These are phyloP conservation scores for Climacteris rufus DNA, from an alignment of 2,113 vertebrate species.

Conservation along the genomic window DNA sequence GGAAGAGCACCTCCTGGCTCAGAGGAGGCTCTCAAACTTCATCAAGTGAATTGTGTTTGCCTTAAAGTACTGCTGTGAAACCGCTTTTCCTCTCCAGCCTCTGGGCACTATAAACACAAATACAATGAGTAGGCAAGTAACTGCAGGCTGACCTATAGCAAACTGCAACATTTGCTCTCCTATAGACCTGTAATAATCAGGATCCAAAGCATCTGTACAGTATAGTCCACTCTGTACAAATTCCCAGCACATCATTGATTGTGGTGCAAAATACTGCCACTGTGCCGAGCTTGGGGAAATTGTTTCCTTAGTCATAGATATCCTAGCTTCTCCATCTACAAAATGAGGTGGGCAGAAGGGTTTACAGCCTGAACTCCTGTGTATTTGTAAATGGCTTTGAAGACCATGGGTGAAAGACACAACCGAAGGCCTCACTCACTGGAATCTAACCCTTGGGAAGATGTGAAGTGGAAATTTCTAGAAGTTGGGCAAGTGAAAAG, in stretches of 20 bases:
- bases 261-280: neutral
- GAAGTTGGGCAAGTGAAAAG: neutral
- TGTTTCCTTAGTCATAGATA: neutral
- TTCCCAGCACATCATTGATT: neutral
- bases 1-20: neutral
- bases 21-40: neutral
- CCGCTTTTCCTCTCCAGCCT: neutral
- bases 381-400: neutral
- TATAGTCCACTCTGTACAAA: neutral
- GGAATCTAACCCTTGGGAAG: neutral
- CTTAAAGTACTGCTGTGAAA: neutral
- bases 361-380: neutral
- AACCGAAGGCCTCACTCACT: neutral
- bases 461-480: neutral
- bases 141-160: neutral
- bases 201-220: neutral
- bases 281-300: neutral
- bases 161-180: neutral
- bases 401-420: neutral
- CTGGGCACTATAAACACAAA: neutral
- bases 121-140: neutral
- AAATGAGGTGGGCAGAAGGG: neutral
- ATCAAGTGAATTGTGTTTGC: neutral
- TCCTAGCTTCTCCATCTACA: neutral
- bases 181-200: neutral